A percentile compares a stretch with the other conserved stretches of the same genome.
Conservation (phyloP, 2,113 vertebrate genomes). For the Paratilapia polleni region DNA sequence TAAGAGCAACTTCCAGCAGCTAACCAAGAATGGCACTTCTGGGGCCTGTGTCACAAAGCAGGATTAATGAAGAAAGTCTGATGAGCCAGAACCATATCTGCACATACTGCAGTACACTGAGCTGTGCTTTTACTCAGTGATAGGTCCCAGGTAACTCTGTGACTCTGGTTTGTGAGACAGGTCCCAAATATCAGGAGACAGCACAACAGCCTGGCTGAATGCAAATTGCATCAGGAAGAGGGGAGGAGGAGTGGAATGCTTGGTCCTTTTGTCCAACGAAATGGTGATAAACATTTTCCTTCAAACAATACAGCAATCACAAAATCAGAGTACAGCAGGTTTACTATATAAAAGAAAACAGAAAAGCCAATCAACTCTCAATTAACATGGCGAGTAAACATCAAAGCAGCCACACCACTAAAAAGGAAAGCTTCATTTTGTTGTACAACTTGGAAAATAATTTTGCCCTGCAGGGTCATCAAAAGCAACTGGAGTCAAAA, state of each 20-base stretch:
- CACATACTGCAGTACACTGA: background rate
- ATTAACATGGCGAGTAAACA: constrained; percentile 41
- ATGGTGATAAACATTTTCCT: constrained; percentile 37
- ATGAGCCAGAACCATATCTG: background rate
- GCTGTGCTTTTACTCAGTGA: background rate
- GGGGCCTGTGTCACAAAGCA: constrained; percentile 39
- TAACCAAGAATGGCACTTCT: constrained; percentile 61
- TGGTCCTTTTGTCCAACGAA: constrained; percentile 67
- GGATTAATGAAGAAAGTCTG: background rate
- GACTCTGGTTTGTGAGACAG: constrained; percentile 17
- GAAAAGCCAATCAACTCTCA: constrained; percentile 45
- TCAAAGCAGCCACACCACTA: constrained; percentile 54
- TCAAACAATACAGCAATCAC: constrained; percentile 66
- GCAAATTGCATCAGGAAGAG: constrained; percentile 41
- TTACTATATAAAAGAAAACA: constrained; percentile 42
- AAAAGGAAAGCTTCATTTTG: constrained; percentile 44
- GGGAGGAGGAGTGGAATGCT: constrained; percentile 48
- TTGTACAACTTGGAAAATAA: constrained; percentile 46
- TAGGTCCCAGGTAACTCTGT: background rate
- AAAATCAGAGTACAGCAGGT: constrained; percentile 67
- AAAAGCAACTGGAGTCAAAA: constrained; percentile 56
- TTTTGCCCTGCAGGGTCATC: constrained; percentile 33
- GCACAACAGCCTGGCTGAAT: constrained; percentile 46
- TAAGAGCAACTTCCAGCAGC: constrained; percentile 69
- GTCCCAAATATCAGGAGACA: constrained; percentile 48